These are phyloP conservation scores for Chauna torquata DNA, from an alignment of 2,113 vertebrate species.

Conservation along the genomic window DNA sequence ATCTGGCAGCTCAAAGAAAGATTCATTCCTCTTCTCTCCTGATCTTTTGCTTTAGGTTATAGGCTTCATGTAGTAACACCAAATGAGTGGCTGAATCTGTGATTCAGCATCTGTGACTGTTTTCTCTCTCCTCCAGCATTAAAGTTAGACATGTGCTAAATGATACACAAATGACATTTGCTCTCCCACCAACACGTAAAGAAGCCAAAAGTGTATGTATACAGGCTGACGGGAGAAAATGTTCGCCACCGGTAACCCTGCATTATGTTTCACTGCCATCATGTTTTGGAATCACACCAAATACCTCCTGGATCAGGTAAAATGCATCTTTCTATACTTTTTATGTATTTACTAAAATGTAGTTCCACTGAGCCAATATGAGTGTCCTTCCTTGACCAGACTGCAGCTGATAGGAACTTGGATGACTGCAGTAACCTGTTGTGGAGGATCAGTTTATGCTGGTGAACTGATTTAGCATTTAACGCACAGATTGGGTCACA, in stretches of 20 bases:
- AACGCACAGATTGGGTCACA: background rate
- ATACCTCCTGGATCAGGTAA: slow-evolving; percentile 82
- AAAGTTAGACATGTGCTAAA: slow-evolving; percentile 75
- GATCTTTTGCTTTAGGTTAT: background rate
- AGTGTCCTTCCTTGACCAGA: background rate
- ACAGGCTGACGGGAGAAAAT: slow-evolving; percentile 69
- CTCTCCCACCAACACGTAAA: slow-evolving; percentile 81
- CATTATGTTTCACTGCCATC: slow-evolving; percentile 78
- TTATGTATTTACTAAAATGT: background rate
- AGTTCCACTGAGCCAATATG: background rate
- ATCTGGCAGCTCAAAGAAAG: background rate
- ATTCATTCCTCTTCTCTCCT: background rate
- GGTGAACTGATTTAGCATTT: background rate
- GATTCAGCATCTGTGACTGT: background rate
- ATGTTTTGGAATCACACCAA: slow-evolving; percentile 75
- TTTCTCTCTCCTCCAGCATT: slow-evolving; percentile 66
- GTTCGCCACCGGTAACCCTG: slow-evolving; percentile 67
- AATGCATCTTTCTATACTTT: background rate
- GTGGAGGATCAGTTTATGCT: background rate
- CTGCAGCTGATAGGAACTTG: background rate
- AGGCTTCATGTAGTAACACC: background rate
- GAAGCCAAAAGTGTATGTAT: slow-evolving; percentile 79
- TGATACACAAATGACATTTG: slow-evolving; percentile 78
- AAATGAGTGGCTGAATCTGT: background rate
- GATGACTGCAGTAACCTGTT: background rate